Percentiles rank a stretch among this genome's conserved stretches.
These are phyloP conservation scores for Parelbella ahira DNA, from an alignment of 2,888 invertebrate genomes.

Conservation along the genomic window DNA sequence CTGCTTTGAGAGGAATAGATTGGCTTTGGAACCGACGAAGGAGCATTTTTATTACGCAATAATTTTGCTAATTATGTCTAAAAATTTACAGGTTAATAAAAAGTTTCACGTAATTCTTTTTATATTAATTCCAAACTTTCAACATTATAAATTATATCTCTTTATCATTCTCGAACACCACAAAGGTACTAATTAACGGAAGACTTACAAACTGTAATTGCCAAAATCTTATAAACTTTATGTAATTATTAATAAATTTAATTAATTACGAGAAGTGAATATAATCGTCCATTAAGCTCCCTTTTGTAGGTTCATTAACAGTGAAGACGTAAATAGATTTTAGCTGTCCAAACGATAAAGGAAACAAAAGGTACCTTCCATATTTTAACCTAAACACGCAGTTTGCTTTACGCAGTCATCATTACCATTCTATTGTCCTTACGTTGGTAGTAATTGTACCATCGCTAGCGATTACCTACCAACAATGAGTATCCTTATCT, in stretches of 20 bases:
- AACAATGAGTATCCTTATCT: too few species aligned
- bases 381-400: slow-evolving; percentile 23
- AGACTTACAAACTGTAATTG: neutral
- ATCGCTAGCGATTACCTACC: neutral
- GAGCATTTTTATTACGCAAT: too few species aligned
- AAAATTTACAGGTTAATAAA: too few species aligned
- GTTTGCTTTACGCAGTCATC: slow-evolving; percentile 25
- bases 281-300: slow-evolving; percentile 13
- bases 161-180: too few species aligned
- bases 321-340: slow-evolving; percentile 18
- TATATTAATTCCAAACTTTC: too few species aligned
- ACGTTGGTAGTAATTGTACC: slow-evolving; percentile 5
- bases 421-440: slow-evolving; percentile 24
- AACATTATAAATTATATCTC: neutral
- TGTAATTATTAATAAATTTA: slow-evolving; percentile 3
- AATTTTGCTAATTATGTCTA: too few species aligned
- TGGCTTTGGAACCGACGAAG: too few species aligned
- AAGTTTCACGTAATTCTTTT: too few species aligned
- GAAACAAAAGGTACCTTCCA: slow-evolving; percentile 20
- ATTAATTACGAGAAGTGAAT: slow-evolving; percentile 13
- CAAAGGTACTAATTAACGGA: neutral
- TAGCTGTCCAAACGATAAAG: slow-evolving; percentile 11
- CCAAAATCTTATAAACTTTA: neutral
- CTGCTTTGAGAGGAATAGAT: too few species aligned
- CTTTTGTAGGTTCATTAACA: slow-evolving; percentile 14